Conservation (phyloP, 2,113 vertebrate genomes). For the Fregata magnificens region DNA sequence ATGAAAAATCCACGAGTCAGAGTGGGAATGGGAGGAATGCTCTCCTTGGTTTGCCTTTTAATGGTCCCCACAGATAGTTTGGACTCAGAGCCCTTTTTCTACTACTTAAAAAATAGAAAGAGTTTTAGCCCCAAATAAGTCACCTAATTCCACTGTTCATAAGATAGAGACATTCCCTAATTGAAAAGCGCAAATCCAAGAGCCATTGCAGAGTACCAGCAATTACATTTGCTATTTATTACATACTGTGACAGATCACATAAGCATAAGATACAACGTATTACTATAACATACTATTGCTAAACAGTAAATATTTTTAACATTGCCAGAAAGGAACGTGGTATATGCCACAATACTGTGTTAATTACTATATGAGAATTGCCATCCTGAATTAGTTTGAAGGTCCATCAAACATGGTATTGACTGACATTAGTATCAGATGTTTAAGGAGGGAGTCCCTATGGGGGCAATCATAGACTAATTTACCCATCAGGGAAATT, state of each 20-base stretch:
- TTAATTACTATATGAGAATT: neutral
- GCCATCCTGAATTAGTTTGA: neutral
- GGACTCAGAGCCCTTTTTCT: neutral
- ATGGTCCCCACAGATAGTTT: neutral
- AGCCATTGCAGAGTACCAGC: neutral
- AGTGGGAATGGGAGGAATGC: neutral
- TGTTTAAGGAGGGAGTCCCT: conserved; percentile 29
- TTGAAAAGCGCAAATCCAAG: neutral
- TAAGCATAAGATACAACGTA: neutral
- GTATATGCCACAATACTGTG: neutral
- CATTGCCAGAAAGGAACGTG: neutral
- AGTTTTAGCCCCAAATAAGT: neutral
- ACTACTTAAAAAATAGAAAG: neutral
- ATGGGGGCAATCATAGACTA: conserved; percentile 35
- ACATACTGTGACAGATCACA: neutral
- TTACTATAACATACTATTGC: neutral
- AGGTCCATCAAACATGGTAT: neutral
- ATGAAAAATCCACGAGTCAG: neutral
- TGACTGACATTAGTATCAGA: conserved; percentile 34
- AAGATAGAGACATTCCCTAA: neutral
- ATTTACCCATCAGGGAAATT: conserved; percentile 51
- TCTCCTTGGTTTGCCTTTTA: neutral
- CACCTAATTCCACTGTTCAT: neutral
- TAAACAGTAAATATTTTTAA: neutral
- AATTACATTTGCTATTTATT: neutral